Evolutionary conservation across 2,888 invertebrate species (phyloP), one percentile per base, ranked within the genome.

Genomic region (Philopedon plagiatum): DNA sequence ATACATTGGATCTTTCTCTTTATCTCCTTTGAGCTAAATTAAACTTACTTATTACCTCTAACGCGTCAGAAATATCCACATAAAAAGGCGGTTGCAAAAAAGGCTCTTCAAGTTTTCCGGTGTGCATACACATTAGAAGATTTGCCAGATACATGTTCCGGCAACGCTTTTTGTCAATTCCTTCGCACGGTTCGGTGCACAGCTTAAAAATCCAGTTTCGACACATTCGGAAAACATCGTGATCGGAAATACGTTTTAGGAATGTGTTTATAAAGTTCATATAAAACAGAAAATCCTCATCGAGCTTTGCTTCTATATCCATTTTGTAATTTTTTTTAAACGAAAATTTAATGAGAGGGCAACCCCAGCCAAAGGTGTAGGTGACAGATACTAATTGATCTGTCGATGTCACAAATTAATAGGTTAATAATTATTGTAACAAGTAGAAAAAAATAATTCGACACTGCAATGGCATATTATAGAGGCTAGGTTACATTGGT

Each of bases 221-320:
- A 49, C 81, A 81, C 78, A 80, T 79, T 19, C 70, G 66, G 19
- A 76, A 75, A 0, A 78, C 73, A 49, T 80, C 78, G 37, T 71
- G 70, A 64, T 80, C 79, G 26, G 76, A 70, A n/a, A 82, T 75
- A 13, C 78, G 74, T 34, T 75, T 76, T 9, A 81, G 70, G 41
- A 80, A 82, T 0, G 80, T 78, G 56, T 78, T 84, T 1, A 83
- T 82, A 75, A 86, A 85, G 37, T 84, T 84, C 65, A 86, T 78
- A 75, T 87, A 87, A 68, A 86, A 86, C 11, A 86, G 78, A 76
- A 86, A 87, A 78, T 87, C 86, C 77, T 85, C 83, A 74, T 87
- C 87, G 23, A 85, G 76, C 80, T 85, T 85, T 51, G 80, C 81
- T 76, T 85, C 84, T n/a, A 82, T 69, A 56, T 83, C 83, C 73